A percentile compares a stretch with the other conserved stretches of the same genome.
phyloP scores from a whole-genome alignment of 2,888 invertebrate species.

The Eilema sororculum region DNA sequence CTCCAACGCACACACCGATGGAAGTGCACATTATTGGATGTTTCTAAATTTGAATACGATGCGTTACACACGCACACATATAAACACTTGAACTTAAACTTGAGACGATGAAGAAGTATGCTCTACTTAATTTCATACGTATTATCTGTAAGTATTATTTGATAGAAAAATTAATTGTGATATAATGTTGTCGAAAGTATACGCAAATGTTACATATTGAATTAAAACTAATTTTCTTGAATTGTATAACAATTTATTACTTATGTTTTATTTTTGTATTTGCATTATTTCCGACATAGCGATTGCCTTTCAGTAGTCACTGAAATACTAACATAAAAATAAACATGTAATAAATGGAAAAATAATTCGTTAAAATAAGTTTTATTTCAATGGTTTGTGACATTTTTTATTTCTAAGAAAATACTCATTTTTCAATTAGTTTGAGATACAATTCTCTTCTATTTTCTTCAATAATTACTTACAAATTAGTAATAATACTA shows the following conservation, averaged over 20 bases:
- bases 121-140: conserved; percentile 33
- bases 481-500: conserved; percentile 29
- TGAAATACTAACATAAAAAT: neutral
- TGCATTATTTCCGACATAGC: neutral
- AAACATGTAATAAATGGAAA: neutral
- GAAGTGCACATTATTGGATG: conserved; percentile 35
- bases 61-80: conserved; percentile 3
- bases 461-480: conserved; percentile 21
- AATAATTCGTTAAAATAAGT: neutral
- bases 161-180: conserved; percentile 39
- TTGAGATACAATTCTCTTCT: neutral
- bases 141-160: conserved; percentile 44
- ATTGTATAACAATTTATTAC: neutral
- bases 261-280: neutral
- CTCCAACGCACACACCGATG: conserved; percentile 24
- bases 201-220: neutral
- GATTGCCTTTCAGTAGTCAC: neutral
- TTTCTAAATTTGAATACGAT: conserved; percentile 29
- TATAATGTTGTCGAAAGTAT: conserved; percentile 22
- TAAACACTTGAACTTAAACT: neutral
- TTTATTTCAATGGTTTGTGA: neutral
- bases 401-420: conserved; percentile 27
- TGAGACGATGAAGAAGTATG: conserved; percentile 25
- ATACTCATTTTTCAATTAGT: neutral
- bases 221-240: neutral